A percentile compares a stretch with the other conserved stretches of the same genome.
These are phyloP conservation scores for Aethina tumida DNA, from an alignment of 1,140 invertebrate species.

Conservation along the genomic window DNA sequence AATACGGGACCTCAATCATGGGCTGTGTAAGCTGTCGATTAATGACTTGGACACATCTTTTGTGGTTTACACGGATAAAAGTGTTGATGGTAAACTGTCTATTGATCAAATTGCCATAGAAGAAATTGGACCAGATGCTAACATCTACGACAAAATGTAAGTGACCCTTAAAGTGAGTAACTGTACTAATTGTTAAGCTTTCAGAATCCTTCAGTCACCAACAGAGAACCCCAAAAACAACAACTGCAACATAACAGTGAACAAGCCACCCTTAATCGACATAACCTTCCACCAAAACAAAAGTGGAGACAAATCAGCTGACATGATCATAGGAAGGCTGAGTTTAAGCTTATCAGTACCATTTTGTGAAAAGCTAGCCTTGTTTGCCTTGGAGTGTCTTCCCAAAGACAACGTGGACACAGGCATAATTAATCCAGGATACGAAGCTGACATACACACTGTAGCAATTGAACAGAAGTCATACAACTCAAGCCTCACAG, in stretches of 20 bases:
- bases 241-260: conserved; percentile 51
- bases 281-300: conserved; percentile 52
- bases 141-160: conserved; percentile 29
- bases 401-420: conserved; percentile 45
- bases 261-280: conserved; percentile 56
- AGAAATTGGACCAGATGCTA: conserved; percentile 57
- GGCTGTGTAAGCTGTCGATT: conserved; percentile 58
- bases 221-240: conserved; percentile 45
- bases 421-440: conserved; percentile 58
- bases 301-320: conserved; percentile 50
- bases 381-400: conserved; percentile 57
- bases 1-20: conserved; percentile 60
- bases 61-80: conserved; percentile 59
- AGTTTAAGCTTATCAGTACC: conserved; percentile 63
- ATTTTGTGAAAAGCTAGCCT: conserved; percentile 55
- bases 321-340: conserved; percentile 61
- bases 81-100: conserved; percentile 60
- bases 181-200: conserved; percentile 14
- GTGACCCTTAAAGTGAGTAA: not conserved
- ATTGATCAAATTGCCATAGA: conserved; percentile 58
- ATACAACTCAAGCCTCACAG: conserved; percentile 44
- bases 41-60: conserved; percentile 55
- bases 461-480: conserved; percentile 26
- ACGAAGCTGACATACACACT: conserved; percentile 36
- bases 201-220: conserved; percentile 59